Evolutionary conservation across 2,888 invertebrate genomes (phyloP), one percentile per base, ranked within the genome.

Genomic region (Erynnis tages): DNA sequence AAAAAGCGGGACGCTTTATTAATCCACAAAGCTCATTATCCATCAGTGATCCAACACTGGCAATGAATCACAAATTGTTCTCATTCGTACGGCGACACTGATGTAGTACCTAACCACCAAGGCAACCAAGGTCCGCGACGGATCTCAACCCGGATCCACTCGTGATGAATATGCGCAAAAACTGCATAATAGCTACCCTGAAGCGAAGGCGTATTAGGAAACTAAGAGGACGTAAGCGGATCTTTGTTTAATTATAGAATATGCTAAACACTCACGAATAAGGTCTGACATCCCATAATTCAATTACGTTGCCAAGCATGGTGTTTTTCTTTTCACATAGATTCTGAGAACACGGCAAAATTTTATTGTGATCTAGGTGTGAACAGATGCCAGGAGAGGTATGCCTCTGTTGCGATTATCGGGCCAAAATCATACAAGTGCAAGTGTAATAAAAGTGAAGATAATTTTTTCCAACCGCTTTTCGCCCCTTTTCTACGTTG

Each of bases 141-240:
- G 50, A 50, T 35, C 50, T 35, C 43, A 43, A 50, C 27, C 19
- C 50, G 50, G 50, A 50, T 50, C 41, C 43, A 10, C 14, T 35
- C 13, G 17, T 37, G 37, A 43, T 49, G 14, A 43, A 50, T 50
- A 50, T 43, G 35, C 11, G 50, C 50, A 50, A 50, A 50, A 50
- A 50, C 30, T 48, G 30, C 35, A 35, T 50, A 50, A 50, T 43
- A 35, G 34, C 29, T 47, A 37, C 37, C 43, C 50, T 43, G 43
- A 50, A 50, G 50, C 10, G 35, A 4, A 43, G 50, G 21, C 43
- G 37, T 50, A 35, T 44, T 52, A 52, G 37, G 52, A 52, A 52
- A 44, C 41, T 10, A 2, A 34, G 41, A 50, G 50, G 50, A 43
- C 50, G 35, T 25, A 23, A 23, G 29, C 50, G 50, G 50, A 50